Conservation (phyloP, 2,113 vertebrate species). For the Felis chaus region DNA sequence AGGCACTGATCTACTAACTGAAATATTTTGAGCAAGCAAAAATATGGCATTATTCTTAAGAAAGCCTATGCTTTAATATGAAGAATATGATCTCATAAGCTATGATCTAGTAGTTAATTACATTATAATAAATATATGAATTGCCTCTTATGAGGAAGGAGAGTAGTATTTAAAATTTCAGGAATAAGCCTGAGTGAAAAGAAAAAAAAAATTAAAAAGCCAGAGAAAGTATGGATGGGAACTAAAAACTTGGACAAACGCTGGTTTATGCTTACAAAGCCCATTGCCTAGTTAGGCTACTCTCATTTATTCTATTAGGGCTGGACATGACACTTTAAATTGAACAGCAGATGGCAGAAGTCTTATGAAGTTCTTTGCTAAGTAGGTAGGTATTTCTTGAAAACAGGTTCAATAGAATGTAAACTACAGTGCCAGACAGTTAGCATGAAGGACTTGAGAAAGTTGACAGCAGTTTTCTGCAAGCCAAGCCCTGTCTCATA, state of each 20-base stretch:
- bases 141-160: constrained; percentile 1
- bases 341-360: constrained; percentile 49
- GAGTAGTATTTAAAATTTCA: constrained; percentile 37
- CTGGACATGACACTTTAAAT: not conserved
- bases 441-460: not conserved
- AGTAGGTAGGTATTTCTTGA: not conserved
- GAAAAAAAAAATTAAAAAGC: not conserved
- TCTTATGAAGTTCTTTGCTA: not conserved
- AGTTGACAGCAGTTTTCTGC: not conserved
- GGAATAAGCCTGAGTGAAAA: not conserved
- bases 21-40: not conserved
- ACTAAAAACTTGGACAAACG: not conserved
- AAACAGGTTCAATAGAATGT: not conserved
- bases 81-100: not conserved
- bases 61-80: not conserved
- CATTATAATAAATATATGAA: not conserved
- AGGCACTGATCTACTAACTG: not conserved
- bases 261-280: not conserved
- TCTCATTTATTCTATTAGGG: not conserved
- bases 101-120: not conserved
- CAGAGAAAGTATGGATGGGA: not conserved
- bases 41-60: not conserved
- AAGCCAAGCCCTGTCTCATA: not conserved
- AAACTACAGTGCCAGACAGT: not conserved
- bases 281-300: not conserved